Evolutionary conservation across 2,797 vertebrate species (phyloP).

Genomic region (Zenarchopterus dispar): DNA sequence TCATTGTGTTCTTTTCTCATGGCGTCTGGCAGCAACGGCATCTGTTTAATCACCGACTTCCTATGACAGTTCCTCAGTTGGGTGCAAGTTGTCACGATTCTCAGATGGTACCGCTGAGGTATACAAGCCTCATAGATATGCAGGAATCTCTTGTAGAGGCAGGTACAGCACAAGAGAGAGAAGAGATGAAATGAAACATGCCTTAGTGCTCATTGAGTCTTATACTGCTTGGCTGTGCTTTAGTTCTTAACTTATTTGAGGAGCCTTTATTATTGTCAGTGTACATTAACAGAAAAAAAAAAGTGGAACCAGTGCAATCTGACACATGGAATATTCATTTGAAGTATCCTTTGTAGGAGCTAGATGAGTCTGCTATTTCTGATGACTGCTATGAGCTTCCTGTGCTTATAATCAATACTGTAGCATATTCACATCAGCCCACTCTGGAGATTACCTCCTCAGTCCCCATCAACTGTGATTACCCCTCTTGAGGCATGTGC

Average conservation of each 20-base stretch:
- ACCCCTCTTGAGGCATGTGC: conserved; percentile 68
- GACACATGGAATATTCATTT: conserved; percentile 45
- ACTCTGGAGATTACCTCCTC: conserved; percentile 71
- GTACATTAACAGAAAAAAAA: conserved; percentile 50
- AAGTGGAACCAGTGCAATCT: conserved; percentile 33
- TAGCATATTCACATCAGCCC: conserved; percentile 57
- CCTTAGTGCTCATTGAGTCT: conserved; percentile 40
- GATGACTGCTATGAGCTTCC: conserved; percentile 51
- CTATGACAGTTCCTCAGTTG: conserved; percentile 72
- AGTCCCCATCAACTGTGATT: conserved; percentile 80
- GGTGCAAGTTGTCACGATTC: conserved; percentile 69
- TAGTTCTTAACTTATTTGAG: conserved; percentile 64
- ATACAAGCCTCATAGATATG: conserved; percentile 74
- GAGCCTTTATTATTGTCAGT: conserved; percentile 58
- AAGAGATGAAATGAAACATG: conserved; percentile 57
- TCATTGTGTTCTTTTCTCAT: conserved; percentile 66
- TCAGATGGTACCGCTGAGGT: conserved; percentile 65
- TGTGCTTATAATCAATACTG: conserved; percentile 72
- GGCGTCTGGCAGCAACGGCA: conserved; percentile 57
- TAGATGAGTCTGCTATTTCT: conserved; percentile 26
- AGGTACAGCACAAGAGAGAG: conserved; percentile 51
- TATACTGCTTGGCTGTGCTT: conserved; percentile 54
- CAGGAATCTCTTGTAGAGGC: conserved; percentile 55
- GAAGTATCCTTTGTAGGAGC: conserved; percentile 44
- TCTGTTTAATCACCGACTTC: conserved; percentile 83